Percentiles rank a stretch among this genome's conserved stretches.
Conservation (phyloP, 2,113 vertebrate genomes). For the Rhabdornis inornatus region DNA sequence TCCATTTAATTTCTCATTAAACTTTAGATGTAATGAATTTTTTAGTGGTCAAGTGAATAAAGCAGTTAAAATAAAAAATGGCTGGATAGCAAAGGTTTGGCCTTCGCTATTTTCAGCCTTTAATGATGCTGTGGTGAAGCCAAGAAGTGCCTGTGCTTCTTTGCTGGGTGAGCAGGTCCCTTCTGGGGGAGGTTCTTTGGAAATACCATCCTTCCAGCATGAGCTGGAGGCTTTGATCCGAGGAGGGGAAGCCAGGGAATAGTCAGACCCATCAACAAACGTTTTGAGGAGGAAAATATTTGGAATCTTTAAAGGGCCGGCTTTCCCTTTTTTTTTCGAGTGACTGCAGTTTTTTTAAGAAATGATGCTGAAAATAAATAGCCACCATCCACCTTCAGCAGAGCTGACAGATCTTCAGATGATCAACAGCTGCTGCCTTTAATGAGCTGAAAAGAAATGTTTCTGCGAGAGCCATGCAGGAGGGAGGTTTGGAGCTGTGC, state of each 20-base stretch:
- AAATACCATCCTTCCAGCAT: constrained; percentile 46
- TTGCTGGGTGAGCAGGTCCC: constrained; percentile 48
- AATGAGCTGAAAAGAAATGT: background rate
- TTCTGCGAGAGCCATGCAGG: background rate
- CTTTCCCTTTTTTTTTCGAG: background rate
- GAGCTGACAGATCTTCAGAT: constrained; percentile 23
- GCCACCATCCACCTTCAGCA: background rate
- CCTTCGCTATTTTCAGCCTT: constrained; percentile 36
- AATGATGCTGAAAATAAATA: background rate
- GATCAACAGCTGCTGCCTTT: constrained; percentile 32
- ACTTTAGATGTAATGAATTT: constrained; percentile 59
- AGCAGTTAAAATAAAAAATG: constrained; percentile 41
- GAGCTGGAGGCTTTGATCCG: constrained; percentile 13
- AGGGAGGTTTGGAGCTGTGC: background rate
- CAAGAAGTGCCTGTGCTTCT: constrained; percentile 4
- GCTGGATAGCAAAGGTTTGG: constrained; percentile 24
- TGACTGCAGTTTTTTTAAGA: background rate
- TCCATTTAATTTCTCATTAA: constrained; percentile 62
- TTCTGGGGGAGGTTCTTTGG: constrained; percentile 55
- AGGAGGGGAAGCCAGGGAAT: constrained; percentile 20
- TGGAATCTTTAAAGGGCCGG: constrained; percentile 4
- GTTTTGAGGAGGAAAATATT: background rate
- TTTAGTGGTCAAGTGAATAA: constrained; percentile 57
- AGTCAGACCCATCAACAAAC: constrained; percentile 8
- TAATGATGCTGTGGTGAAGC: background rate